Base-by-base conservation (phyloP, 2,888 invertebrate species). In the Archaeoteleia sp. region DNA sequence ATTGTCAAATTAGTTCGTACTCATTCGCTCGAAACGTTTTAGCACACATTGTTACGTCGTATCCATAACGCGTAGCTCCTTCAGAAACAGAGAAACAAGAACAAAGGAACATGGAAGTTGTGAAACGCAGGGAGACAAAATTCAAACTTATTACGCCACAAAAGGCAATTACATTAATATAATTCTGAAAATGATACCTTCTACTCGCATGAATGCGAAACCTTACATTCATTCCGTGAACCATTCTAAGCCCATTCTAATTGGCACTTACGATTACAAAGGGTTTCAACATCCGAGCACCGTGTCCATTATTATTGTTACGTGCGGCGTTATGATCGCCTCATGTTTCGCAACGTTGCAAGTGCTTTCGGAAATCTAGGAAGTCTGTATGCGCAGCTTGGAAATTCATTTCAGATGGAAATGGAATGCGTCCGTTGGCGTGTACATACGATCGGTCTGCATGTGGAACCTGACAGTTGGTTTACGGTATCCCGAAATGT, bases 391-490 rank as follows among this genome's bases (percentile, higher is more conserved):
- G 57, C 54, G 65, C 61, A 46, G 58, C 49, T 63, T 35, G 49
- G 53, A 30, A 58, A 74, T 71, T 74, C 74, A 71, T 75, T 75
- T 68, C 68, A 46, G 71, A 74, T 76, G 78, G 74, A 75, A 75
- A 77, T 75, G 67, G 72, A 71, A 74, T 72, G 67, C 70, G 66
- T 51, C 39, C 54, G 58, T 53, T 51, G 29, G 60, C 43, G 49
- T 60, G 62, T 48, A 45, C 42, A 35, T 45, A 69, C 65, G 49
- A 51, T 55, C 42, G 62, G 46, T 53, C 55, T 45, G 37, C 14
- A 25, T 39, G 54, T 27, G 35, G 43, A 55, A 40, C 43, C 55
- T 66, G 65, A 74, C 70, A 71, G 70, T 70, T 58, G 66, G 70
- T 70, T 74, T 70, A 71, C 69, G 42, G 25, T 69, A 62, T 55